A percentile compares a stretch with the other conserved stretches of the same genome.
Conservation (phyloP, 2,888 invertebrate genomes). For the Cantharis rustica region DNA sequence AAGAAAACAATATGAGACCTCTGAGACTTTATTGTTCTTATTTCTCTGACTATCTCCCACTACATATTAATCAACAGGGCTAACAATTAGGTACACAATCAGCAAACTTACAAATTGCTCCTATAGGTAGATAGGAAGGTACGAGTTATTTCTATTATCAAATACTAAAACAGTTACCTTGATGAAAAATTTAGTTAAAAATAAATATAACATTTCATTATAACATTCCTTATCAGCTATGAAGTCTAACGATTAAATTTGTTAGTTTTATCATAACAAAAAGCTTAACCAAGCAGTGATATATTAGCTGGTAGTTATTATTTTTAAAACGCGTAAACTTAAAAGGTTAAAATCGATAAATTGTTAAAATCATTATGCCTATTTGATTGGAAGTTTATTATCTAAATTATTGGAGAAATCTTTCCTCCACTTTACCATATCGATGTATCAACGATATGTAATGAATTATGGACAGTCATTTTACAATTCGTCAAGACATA, state of each 20-base stretch:
- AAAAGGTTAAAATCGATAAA: background rate
- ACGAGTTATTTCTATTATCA: background rate
- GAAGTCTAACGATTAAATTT: background rate
- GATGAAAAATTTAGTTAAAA: background rate
- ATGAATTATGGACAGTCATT: background rate
- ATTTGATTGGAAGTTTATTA: background rate
- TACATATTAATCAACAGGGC: conserved; percentile 3
- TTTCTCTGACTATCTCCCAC: background rate
- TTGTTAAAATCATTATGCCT: background rate
- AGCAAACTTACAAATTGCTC: background rate
- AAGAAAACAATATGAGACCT: background rate
- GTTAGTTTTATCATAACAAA: background rate
- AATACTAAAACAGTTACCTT: background rate
- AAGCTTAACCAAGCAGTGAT: background rate
- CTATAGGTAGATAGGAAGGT: background rate
- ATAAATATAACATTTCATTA: background rate
- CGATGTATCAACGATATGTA: background rate
- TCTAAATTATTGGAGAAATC: background rate
- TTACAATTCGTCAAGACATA: background rate
- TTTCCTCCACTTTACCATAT: background rate
- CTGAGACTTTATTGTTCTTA: background rate
- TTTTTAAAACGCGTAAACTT: background rate
- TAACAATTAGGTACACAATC: conserved; percentile 1
- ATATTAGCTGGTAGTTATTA: background rate
- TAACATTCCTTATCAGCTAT: background rate